Base-by-base conservation (phyloP, 2,113 vertebrate genomes). In the Heliornis fulica region DNA sequence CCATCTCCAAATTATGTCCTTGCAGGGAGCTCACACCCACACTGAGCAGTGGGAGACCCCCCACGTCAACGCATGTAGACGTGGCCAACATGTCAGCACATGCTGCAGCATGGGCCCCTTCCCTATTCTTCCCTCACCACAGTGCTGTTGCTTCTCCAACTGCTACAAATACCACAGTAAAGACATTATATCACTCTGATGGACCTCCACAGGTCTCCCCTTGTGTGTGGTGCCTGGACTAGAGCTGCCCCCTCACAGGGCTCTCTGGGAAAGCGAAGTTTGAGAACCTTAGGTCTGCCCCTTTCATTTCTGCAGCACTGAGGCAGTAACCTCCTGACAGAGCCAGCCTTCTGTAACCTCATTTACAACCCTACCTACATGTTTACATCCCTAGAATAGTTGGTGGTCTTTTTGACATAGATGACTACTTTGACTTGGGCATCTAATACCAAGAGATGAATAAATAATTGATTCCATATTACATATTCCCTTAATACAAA, bases 91-190 rank as follows among this genome's bases (percentile, higher is more conserved):
- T 29, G 40, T 11, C n/a, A 23, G 26, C 51, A 14, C 10, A 22
- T 0, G 2, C 34, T 0, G 0, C 29, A 20, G 13, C 61, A 61
- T 1, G 10, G 38, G 45, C n/a, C 54, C 59, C 34, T 40, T 29
- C 34, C 40, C 45, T 61, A 25, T 8, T 34, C 17, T 51, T 78
- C 18, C 40, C 48, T 36, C 46, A 23, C 40, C 22, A 36, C 2
- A 2, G 45, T 41, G 40, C 51, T 40, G 53, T 51, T 74, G 29
- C 66, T 79, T 51, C 46, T 34, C 75, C 74, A 43, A 28, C 59
- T 43, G 32, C 51, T 46, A 40, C 45, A 59, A 45, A 45, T 28
- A 51, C 21, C 53, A 34, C 34, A 54, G 45, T 40, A 46, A 68
- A 74, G 53, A 86, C 15, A n/a, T n/a, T 9, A 34, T 5, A 53